Evolutionary conservation across 2,797 vertebrate species (phyloP).

Genomic region (Eutrigla gurnardus): DNA sequence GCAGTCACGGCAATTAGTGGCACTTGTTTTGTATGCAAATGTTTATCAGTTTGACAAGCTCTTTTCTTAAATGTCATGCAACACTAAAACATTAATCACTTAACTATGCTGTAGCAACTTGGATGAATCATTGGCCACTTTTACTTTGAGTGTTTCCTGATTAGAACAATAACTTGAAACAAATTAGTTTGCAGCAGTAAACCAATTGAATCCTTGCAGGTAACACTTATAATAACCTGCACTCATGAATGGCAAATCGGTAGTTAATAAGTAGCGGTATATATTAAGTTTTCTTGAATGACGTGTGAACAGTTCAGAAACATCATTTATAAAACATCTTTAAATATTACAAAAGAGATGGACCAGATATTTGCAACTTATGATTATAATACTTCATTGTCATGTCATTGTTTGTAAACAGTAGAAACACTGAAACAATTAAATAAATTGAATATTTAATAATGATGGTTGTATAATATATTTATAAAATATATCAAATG

Average conservation of each 20-base stretch:
- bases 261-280: no score
- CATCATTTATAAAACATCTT: background rate
- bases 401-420: background rate
- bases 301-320: background rate
- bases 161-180: slow-evolving; percentile 5
- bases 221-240: no score
- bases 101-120: slow-evolving; percentile 5
- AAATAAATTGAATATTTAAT: background rate
- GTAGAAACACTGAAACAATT: background rate
- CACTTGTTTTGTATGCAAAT: slow-evolving; percentile 53
- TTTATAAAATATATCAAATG: no score
- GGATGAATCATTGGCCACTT: slow-evolving; percentile 32
- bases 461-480: background rate
- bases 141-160: slow-evolving; percentile 7
- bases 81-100: slow-evolving; percentile 45
- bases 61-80: slow-evolving; percentile 62
- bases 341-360: background rate
- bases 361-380: background rate
- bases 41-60: slow-evolving; percentile 37
- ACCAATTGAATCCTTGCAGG: background rate
- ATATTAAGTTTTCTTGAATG: background rate
- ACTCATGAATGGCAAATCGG: no score
- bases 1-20: slow-evolving; percentile 53
- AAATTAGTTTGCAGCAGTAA: slow-evolving; percentile 7
- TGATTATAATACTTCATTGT: background rate